Evolutionary conservation across 37 sponge, comb jelly and placozoan genomes (phyloP).

Genomic region (Geodia barretti): DNA sequence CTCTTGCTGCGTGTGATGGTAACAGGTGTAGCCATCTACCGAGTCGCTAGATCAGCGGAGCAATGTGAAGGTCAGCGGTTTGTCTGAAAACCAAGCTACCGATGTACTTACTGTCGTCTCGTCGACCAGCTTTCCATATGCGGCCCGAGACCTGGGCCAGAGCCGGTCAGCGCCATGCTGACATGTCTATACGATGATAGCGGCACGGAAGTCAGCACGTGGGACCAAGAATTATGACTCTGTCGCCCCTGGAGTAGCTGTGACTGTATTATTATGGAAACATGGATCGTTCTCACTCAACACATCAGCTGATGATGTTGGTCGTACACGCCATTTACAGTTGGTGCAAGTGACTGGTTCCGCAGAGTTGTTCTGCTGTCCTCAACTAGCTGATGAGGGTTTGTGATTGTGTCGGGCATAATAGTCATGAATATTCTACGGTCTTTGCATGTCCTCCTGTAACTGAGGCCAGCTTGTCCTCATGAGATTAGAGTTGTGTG

Average conservation of each 20-base stretch:
- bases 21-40: too few relatives aligned
- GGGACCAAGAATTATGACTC: neutral
- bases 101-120: neutral
- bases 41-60: too few relatives aligned
- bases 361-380: neutral
- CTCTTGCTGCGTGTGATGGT: too few relatives aligned
- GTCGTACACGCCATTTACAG: neutral
- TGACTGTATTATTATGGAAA: neutral
- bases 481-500: neutral
- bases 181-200: conserved; percentile 1
- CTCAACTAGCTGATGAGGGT: neutral
- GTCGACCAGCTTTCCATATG: neutral
- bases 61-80: too few relatives aligned
- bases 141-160: neutral
- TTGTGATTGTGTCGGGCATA: neutral
- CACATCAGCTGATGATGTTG: neutral
- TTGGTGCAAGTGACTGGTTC: neutral
- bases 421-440: too few relatives aligned
- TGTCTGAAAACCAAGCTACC: too few relatives aligned
- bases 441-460: too few relatives aligned
- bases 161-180: neutral
- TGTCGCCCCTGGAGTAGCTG: neutral
- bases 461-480: neutral
- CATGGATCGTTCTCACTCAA: neutral
- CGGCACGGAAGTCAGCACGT: neutral